These are phyloP conservation scores for Phrynocephalus forsythii DNA, from an alignment of 2,797 vertebrate genomes.

Conservation along the genomic window DNA sequence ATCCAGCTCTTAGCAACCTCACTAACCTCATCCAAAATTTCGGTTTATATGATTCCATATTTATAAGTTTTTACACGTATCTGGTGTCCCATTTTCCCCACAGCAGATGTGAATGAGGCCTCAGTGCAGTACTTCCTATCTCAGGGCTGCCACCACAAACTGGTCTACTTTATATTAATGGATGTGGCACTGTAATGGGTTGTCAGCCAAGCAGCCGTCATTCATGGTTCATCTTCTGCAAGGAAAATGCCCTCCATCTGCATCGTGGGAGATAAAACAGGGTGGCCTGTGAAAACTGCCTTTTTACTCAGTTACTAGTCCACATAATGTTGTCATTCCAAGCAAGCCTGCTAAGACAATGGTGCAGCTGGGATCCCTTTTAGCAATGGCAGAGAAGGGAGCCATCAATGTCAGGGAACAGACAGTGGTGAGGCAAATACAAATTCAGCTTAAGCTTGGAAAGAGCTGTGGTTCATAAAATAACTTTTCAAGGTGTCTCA, in stretches of 20 bases:
- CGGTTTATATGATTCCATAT: not conserved
- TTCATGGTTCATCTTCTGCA: not conserved
- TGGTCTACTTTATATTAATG: not conserved
- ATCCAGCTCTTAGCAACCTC: not conserved
- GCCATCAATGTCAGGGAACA: not conserved
- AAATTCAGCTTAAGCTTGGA: not conserved
- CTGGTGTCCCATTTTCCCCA: not conserved
- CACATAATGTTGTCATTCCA: not conserved
- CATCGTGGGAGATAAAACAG: not conserved
- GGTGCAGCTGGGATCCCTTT: not conserved
- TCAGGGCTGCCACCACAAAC: not conserved
- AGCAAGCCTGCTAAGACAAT: not conserved
- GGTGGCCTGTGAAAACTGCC: not conserved
- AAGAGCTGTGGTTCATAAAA: not conserved
- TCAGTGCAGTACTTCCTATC: not conserved
- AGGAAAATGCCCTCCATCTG: not conserved
- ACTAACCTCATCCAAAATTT: not conserved
- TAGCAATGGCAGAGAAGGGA: not conserved
- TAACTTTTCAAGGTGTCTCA: not conserved
- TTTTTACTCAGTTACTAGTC: not conserved
- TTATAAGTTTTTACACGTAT: not conserved
- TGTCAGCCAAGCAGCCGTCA: not conserved
- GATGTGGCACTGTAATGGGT: not conserved
- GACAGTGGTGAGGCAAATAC: not conserved
- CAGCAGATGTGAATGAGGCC: not conserved